These are phyloP conservation scores for Amblyopsis hoosieri DNA, from an alignment of 2,797 vertebrate genomes.

Conservation along the genomic window DNA sequence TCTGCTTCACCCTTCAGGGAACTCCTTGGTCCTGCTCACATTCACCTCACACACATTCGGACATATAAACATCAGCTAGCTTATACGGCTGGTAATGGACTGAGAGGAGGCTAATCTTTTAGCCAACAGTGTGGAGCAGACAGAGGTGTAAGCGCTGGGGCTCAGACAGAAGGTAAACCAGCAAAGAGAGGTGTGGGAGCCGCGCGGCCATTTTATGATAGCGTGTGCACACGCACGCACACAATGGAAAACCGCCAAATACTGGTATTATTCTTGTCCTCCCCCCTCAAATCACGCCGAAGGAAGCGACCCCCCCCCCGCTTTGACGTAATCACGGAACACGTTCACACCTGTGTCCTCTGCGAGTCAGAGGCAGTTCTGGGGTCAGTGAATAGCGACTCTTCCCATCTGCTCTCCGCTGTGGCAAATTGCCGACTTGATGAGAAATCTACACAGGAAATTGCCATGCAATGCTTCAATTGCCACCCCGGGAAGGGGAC, in stretches of 20 bases:
- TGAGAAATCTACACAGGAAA: conserved; percentile 48
- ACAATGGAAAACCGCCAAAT: background rate
- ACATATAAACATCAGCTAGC: conserved; percentile 57
- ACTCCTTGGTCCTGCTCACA: background rate
- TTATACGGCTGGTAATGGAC: conserved; percentile 46
- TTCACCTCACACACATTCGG: conserved; percentile 48
- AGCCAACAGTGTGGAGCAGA: too few species aligned
- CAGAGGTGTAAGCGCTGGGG: too few species aligned
- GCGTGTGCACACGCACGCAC: conserved; percentile 16
- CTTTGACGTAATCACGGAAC: too few species aligned
- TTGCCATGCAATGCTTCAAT: conserved; percentile 24
- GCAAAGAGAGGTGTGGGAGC: too few species aligned
- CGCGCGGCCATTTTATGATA: conserved; percentile 1
- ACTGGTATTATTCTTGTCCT: background rate
- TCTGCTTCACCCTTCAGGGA: conserved; percentile 27
- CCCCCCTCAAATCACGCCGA: too few species aligned
- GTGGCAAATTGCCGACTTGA: conserved; percentile 54
- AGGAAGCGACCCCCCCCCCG: too few species aligned
- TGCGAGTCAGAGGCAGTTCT: conserved; percentile 19
- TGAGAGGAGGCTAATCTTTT: too few species aligned
- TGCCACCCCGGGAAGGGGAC: too few species aligned
- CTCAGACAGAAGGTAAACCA: too few species aligned
- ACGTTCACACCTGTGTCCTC: conserved; percentile 26
- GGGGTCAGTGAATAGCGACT: too few species aligned
- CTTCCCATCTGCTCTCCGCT: too few species aligned